Base-by-base conservation (phyloP, 2,797 vertebrate genomes). In the Melanotaenia boesemani region DNA sequence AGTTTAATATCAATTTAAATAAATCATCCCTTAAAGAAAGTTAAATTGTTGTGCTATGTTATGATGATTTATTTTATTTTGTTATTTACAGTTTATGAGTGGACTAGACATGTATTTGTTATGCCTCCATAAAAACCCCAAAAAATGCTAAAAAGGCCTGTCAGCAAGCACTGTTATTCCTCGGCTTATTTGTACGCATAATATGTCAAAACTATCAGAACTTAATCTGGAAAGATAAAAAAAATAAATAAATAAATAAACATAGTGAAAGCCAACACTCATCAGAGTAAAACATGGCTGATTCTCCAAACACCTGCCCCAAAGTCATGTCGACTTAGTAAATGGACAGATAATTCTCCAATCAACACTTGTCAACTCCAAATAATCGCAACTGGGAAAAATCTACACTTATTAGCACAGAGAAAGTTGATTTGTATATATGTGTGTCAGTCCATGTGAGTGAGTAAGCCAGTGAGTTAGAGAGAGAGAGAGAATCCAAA, bases 401-500 rank as follows among this genome's bases (percentile, higher is more conserved):
- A 89, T 70, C 70, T 77, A 68, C 81, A 84, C 76, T 74, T 84
- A 88, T 89, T 82, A 87, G 89, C 83, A 85, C 60, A 46, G 54
- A 61, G 44, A 67, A 77, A 87, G 79, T 80, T 60, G 67, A 69
- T 83, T 59, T 83, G 77, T 75, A 54, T 88, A 81, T 79, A 75
- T 72, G 57, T 81, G 71, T 75, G 80, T 77, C 67, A 71, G 67
- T 62, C 54, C 57, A 66, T 77, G 60, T 64, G 39, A 74, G 78
- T 79, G 54, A 77, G 68, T 80, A 55, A 79, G 84, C 81, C 54
- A 76, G 72, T 81, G 44, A 86, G 79, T 76, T 62, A 71, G 76
- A 66, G 59, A 48, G 70, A 77, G 65, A 70, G 54, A 77, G 78
- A 63, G 85, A 83, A 84, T 89, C 93, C 90, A 94, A 95, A 95